Evolutionary conservation across 1,140 invertebrate genomes (phyloP).

Genomic region (Meteorus sp.): DNA sequence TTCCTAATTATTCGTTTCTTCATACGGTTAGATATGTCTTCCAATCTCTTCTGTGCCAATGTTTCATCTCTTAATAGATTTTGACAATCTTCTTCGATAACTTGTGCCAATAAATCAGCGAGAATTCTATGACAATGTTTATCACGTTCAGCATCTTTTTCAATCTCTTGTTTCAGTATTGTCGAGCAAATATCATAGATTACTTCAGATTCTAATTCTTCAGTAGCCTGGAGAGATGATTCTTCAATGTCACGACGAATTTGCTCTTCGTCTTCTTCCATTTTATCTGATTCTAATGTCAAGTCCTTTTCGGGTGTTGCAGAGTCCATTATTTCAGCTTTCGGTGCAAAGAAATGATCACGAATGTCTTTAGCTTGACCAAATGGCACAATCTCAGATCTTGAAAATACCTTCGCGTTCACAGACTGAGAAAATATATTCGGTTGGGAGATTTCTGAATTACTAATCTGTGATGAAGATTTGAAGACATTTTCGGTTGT

Average conservation of each 20-base stretch:
- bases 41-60: conserved; percentile 33
- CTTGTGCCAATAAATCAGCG: conserved; percentile 47
- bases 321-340: too few species aligned
- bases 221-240: too few species aligned
- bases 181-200: conserved; percentile 46
- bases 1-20: conserved; percentile 49
- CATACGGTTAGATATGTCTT: conserved; percentile 37
- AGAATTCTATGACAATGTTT: conserved; percentile 31
- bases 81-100: conserved; percentile 39
- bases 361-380: too few species aligned
- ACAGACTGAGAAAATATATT: too few species aligned
- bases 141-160: conserved; percentile 31
- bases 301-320: too few species aligned
- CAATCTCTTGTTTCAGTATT: conserved; percentile 52
- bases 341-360: too few species aligned
- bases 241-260: too few species aligned
- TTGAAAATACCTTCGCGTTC: too few species aligned
- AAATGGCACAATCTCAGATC: too few species aligned
- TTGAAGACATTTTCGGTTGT: too few species aligned
- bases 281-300: conserved; percentile 35
- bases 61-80: conserved; percentile 36
- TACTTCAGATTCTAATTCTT: conserved; percentile 47
- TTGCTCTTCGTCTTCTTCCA: conserved; percentile 40
- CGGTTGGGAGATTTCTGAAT: too few species aligned
- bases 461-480: too few species aligned